Conservation (phyloP, 64 coral and sea anemone species). For the Dendrophyllia cribrosa region DNA sequence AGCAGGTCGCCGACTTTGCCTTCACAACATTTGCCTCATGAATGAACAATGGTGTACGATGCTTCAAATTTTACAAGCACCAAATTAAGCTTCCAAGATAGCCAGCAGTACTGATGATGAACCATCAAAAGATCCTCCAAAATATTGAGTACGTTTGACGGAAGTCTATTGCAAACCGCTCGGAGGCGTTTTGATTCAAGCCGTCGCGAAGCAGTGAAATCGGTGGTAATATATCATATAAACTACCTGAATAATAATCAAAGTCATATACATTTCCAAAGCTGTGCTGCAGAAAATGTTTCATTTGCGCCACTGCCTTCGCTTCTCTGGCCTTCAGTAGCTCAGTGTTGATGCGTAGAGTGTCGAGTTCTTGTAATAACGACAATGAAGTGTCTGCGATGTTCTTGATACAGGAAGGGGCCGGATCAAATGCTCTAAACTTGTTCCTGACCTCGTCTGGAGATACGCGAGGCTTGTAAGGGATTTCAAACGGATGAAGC, state of each 20-base stretch:
- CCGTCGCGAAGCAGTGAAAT: too few relatives aligned
- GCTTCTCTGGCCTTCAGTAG: constrained; percentile 73
- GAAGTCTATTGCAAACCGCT: too few relatives aligned
- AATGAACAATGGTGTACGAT: too few relatives aligned
- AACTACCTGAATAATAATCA: constrained; percentile 83
- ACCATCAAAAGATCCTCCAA: too few relatives aligned
- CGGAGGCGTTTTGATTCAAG: too few relatives aligned
- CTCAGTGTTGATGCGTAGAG: constrained; percentile 33
- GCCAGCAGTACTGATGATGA: too few relatives aligned
- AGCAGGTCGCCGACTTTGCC: not conserved
- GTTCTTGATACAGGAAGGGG: constrained; percentile 40
- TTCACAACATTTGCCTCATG: too few relatives aligned
- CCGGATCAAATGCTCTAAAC: constrained; percentile 73
- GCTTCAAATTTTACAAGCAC: too few relatives aligned
- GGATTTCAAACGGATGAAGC: constrained; percentile 64
- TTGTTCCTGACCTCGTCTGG: constrained; percentile 29
- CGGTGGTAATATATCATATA: not conserved
- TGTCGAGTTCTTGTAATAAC: constrained; percentile 55
- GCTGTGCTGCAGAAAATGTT: constrained; percentile 84
- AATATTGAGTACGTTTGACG: too few relatives aligned
- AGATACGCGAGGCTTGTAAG: constrained; percentile 47
- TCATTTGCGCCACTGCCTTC: constrained; percentile 54
- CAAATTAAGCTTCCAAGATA: too few relatives aligned
- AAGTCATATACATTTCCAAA: constrained; percentile 90
- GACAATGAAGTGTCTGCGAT: constrained; percentile 57